phyloP scores from a whole-genome alignment of 2,888 invertebrate genomes.

The Rutpela maculata region DNA sequence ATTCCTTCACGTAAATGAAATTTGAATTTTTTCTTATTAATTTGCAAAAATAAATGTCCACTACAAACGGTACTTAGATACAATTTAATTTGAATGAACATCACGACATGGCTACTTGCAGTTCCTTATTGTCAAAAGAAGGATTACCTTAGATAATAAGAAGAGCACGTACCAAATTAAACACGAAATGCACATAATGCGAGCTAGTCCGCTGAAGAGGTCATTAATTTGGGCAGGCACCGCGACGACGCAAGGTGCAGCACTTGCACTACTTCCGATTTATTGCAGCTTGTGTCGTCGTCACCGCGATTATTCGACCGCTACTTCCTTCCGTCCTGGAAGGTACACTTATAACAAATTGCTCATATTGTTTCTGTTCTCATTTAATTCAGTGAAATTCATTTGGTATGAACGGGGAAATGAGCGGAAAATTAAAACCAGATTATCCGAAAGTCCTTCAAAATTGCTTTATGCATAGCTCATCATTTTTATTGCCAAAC shows the following conservation, averaged over 20 bases:
- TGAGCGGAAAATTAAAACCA: no score
- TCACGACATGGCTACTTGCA: constrained; percentile 37
- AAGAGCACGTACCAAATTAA: constrained; percentile 40
- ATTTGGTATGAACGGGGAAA: not conserved
- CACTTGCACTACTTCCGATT: constrained; percentile 55
- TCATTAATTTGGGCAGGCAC: constrained; percentile 40
- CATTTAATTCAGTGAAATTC: not conserved
- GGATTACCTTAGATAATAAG: constrained; percentile 19
- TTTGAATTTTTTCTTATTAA: constrained; percentile 33
- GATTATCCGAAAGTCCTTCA: no score
- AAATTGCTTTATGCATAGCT: no score
- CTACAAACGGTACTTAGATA: constrained; percentile 33
- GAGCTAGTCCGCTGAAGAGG: constrained; percentile 17
- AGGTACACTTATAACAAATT: constrained; percentile 15
- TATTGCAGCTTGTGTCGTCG: constrained; percentile 56
- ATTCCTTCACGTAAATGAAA: constrained; percentile 39
- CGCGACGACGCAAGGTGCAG: constrained; percentile 60
- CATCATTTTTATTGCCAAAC: no score
- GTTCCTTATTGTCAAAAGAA: constrained; percentile 39
- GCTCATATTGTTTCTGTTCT: not conserved
- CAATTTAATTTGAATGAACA: constrained; percentile 26
- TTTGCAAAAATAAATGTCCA: constrained; percentile 39
- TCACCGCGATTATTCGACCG: constrained; percentile 52
- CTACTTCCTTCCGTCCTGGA: constrained; percentile 56
- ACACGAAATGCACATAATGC: constrained; percentile 38